These are phyloP conservation scores for Heterotilapia buettikoferi DNA, from an alignment of 2,113 vertebrate species.

Conservation along the genomic window DNA sequence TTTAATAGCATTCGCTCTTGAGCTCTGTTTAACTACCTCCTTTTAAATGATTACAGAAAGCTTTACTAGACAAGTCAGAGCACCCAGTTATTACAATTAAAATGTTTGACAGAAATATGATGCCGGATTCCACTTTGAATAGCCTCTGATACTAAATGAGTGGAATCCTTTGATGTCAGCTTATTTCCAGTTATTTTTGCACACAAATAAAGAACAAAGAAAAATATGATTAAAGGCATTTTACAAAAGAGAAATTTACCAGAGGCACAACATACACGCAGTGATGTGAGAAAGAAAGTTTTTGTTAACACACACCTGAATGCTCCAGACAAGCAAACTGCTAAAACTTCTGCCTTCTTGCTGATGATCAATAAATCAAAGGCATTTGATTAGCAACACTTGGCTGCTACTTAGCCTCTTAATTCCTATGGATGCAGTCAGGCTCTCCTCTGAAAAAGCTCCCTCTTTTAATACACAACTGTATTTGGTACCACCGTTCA, in stretches of 20 bases:
- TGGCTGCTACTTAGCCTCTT: not conserved
- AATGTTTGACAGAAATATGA: not conserved
- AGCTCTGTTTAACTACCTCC: slow-evolving; percentile 1
- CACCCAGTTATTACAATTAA: not conserved
- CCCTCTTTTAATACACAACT: not conserved
- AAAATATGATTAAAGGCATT: not conserved
- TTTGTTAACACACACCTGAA: not conserved
- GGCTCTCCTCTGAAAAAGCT: not conserved
- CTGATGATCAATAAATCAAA: not conserved
- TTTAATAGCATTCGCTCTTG: not conserved
- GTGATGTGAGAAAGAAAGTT: not conserved
- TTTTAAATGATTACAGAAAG: slow-evolving; percentile 9
- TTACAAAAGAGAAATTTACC: not conserved
- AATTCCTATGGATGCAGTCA: not conserved
- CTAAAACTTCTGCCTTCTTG: not conserved
- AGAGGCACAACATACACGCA: not conserved
- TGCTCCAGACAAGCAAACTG: not conserved
- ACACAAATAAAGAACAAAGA: not conserved
- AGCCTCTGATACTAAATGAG: not conserved
- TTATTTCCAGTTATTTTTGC: not conserved
- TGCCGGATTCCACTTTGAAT: not conserved
- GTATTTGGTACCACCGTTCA: not conserved
- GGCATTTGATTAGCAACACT: not conserved
- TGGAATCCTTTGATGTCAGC: not conserved
- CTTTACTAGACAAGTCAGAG: slow-evolving; percentile 16